phyloP scores from a whole-genome alignment of 2,888 invertebrate species.

The Dromius quadrimaculatus region DNA sequence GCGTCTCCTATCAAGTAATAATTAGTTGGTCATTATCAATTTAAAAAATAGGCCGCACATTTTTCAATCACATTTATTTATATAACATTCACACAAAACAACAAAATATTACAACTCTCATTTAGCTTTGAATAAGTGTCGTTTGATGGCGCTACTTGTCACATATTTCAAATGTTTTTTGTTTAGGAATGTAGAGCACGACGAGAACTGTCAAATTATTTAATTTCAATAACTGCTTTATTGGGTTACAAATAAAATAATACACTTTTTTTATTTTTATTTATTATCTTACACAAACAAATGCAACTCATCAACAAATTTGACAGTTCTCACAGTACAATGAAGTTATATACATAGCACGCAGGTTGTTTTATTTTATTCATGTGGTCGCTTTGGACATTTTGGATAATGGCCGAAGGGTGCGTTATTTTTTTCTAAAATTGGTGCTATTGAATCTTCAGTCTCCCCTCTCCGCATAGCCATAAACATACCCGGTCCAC shows the following conservation, averaged over 20 bases:
- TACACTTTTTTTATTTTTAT: too few relatives aligned
- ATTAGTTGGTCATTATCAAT: too few relatives aligned
- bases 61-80: conserved; percentile 30
- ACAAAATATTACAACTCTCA: conserved; percentile 20
- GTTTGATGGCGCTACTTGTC: conserved; percentile 2
- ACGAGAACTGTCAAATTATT: conserved; percentile 11
- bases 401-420: neutral
- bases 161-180: neutral
- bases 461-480: conserved; percentile 86
- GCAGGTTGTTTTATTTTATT: neutral
- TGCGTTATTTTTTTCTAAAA: neutral
- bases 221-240: neutral
- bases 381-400: neutral
- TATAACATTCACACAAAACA: conserved; percentile 32
- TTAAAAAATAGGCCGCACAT: too few relatives aligned
- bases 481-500: conserved; percentile 88
- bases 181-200: conserved; percentile 29
- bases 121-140: neutral
- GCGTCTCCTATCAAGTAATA: too few relatives aligned
- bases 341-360: conserved; percentile 24
- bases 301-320: conserved; percentile 5
- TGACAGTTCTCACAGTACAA: conserved; percentile 18
- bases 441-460: conserved; percentile 58
- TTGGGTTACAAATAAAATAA: too few relatives aligned
- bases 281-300: neutral